Evolutionary conservation across 2,888 invertebrate genomes (phyloP), one percentile per base, ranked within the genome.

Genomic region (Axea sp.): DNA sequence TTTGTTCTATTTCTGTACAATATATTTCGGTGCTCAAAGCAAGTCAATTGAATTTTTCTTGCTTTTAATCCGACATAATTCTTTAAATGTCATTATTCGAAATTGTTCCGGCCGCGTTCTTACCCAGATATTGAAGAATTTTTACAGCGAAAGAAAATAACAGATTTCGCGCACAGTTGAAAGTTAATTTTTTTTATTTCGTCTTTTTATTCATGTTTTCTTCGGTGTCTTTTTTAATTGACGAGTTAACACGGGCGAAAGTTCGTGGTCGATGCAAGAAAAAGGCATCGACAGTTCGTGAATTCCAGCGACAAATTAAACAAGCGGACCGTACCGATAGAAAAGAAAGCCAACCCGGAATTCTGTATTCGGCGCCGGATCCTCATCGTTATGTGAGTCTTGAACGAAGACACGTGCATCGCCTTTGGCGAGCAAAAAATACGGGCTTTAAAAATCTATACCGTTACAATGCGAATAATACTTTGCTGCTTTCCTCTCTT

Each of bases 401-500:
- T 72, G 64, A 43, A 65, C 72, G 65, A 3, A 59, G 76, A 76
- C 76, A 76, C 75, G 78, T 77, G 75, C 72, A 77, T 71, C 57
- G 74, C 77, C 77, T 68, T 68, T 65, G 71, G 78, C 72, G 26
- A 65, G 65, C 65, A 45, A 73, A 60, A 60, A 73, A 73, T 73
- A 65, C 72, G 59, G 72, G 53, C 65, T 73, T 73, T 65, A 59
- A 65, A 65, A 72, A 65, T 72, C 64, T 65, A 65, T 73, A 73
- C 72, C 72, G 65, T 73, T 73, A 73, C 65, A 65, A 59, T 51
- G 65, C 72, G 72, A 73, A 73, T 73, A 73, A 72, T 73, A 14
- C 72, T 60, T 51, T 39, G 53, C 64, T 51, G 53, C 72, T 72
- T 65, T 73, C 53, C 72, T 65, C 72, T 59, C 59, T 65, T 73